A percentile compares a stretch with the other conserved stretches of the same genome.
Evolutionary conservation across 2,888 invertebrate genomes (phyloP).

Genomic region (Anthoptus insignis): DNA sequence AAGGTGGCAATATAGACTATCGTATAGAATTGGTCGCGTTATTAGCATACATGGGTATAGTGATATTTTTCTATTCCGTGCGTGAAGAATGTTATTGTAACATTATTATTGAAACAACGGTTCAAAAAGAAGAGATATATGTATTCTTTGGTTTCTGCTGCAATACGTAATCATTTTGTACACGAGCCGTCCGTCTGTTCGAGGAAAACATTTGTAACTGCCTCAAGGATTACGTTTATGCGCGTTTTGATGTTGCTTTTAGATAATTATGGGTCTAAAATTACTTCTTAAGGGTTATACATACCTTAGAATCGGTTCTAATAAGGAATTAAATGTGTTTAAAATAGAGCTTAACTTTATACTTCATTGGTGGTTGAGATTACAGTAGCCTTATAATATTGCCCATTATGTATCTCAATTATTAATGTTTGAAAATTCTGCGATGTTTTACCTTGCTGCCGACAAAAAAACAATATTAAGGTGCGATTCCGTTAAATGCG

Average conservation of each 20-base stretch:
- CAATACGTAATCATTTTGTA: background rate
- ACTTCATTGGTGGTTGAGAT: background rate
- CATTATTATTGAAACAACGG: slow-evolving; percentile 1
- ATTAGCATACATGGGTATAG: slow-evolving; percentile 27
- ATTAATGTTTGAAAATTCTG: background rate
- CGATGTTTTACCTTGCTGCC: slow-evolving; percentile 5
- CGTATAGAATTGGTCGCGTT: slow-evolving; percentile 19
- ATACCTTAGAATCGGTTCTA: background rate
- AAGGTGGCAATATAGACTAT: slow-evolving; percentile 33
- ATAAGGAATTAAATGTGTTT: background rate
- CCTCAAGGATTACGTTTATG: background rate
- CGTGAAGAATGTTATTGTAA: slow-evolving; percentile 1
- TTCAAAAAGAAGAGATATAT: background rate
- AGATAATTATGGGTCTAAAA: background rate
- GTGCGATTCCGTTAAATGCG: too few relatives aligned
- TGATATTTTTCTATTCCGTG: slow-evolving; percentile 37
- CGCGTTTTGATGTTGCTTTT: background rate
- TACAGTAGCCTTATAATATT: background rate
- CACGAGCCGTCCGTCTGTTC: background rate
- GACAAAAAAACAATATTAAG: background rate
- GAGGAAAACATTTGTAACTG: background rate
- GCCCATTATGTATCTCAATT: slow-evolving; percentile 1
- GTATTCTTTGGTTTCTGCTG: slow-evolving; percentile 3
- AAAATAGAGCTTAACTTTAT: background rate
- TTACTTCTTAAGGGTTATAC: background rate